Evolutionary conservation across 2,113 vertebrate species (phyloP).

Genomic region (Naja naja): DNA sequence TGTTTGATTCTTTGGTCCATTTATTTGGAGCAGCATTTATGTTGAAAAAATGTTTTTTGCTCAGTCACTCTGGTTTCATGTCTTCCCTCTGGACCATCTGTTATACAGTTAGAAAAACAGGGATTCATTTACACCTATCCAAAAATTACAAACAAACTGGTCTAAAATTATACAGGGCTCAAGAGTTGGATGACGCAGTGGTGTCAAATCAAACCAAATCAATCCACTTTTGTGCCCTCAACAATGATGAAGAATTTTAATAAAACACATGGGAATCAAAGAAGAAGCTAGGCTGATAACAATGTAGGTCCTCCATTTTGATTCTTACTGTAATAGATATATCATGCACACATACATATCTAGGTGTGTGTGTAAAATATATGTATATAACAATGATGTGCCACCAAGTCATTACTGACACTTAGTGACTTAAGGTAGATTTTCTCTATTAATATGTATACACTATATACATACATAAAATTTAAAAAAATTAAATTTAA

Average conservation of each 20-base stretch:
- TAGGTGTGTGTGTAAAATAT: background rate
- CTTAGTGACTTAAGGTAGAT: background rate
- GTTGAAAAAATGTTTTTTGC: background rate
- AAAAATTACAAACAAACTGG: background rate
- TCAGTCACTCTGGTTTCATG: background rate
- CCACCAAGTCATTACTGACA: background rate
- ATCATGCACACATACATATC: too few species aligned
- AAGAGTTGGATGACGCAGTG: background rate
- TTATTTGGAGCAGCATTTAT: background rate
- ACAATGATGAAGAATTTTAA: background rate
- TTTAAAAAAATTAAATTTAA: background rate
- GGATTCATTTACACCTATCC: background rate
- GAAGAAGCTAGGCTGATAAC: background rate
- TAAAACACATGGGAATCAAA: background rate
- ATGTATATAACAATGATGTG: background rate
- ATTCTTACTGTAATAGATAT: background rate
- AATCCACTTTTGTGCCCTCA: background rate
- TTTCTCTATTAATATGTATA: background rate
- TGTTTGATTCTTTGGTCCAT: background rate
- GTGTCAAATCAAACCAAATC: background rate
- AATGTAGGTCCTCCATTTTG: background rate
- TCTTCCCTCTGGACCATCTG: background rate
- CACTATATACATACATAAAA: background rate
- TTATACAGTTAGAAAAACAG: background rate
- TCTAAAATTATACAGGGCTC: background rate